Evolutionary conservation across 2,888 invertebrate genomes (phyloP), one percentile per base, ranked within the genome.

Genomic region (Philhelius pedissequus): DNA sequence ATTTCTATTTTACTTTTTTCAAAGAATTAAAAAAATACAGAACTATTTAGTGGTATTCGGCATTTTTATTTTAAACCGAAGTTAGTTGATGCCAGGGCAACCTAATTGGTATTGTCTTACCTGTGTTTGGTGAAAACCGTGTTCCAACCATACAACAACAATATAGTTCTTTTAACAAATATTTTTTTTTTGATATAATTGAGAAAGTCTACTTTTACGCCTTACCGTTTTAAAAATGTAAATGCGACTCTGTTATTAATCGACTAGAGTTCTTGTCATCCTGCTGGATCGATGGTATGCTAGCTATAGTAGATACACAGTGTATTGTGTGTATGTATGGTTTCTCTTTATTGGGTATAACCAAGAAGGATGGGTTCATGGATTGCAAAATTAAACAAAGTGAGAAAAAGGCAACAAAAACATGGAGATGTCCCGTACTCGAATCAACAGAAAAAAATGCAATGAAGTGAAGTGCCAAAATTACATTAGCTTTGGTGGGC

Each of bases 401-500:
- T 22, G 68, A 62, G 64, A 25, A 66, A 66, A 64, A 64, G 30
- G 62, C 68, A 27, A 52, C 38, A 27, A 15, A 9, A 68, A 45
- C 56, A 43, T 70, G 38, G 35, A 58, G 70, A 50, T 50, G 54
- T 64, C 56, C 64, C 18, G 27, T 54, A 22, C 60, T 27, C 40
- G 35, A 56, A 50, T 64, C 11, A n/a, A 30, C 13, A 54, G n/a
- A 11, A 35, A 32, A n/a, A 66, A 74, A 74, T 78, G 83, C 74
- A 78, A 74, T 83, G 73, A 82, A 73, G 73, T 74, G 78, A 78
- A 82, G 77, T 68, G 62, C 62, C 69, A 58, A 40, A 81, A 81
- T 71, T 71, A 64, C 66, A 76, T 81, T 76, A 76, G 68, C 52
- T 45, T 35, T 50, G 66, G 25, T 70, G 56, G 64, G 45, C 38